A percentile compares a stretch with the other conserved stretches of the same genome.
phyloP scores from a whole-genome alignment of 2,113 vertebrate genomes.

The Athene cunicularia region DNA sequence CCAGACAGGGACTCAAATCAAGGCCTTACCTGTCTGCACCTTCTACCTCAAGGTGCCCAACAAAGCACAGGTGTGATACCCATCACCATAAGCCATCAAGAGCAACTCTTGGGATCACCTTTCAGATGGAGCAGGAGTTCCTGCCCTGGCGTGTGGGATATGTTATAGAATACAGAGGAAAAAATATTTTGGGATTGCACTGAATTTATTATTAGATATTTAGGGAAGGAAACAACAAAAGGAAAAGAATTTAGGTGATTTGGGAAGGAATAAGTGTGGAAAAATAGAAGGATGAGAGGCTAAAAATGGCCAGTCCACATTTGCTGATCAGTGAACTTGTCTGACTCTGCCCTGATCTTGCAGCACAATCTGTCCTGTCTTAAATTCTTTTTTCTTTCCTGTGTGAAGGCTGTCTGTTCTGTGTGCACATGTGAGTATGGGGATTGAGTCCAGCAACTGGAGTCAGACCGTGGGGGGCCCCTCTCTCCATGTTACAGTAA shows the following conservation, averaged over 20 bases:
- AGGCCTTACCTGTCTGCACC: not conserved
- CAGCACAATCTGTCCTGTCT: rapidly evolving
- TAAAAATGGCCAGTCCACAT: not conserved
- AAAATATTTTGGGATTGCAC: not conserved
- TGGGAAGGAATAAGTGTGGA: not conserved
- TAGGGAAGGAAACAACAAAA: not conserved
- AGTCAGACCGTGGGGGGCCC: not conserved
- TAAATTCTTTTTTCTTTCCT: not conserved
- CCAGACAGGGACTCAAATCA: not conserved
- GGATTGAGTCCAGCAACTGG: not conserved
- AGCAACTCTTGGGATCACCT: not conserved
- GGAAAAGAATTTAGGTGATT: not conserved
- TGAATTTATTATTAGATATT: not conserved
- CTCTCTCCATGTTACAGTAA: not conserved
- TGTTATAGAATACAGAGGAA: not conserved
- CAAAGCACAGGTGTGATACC: not conserved
- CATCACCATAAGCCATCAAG: not conserved
- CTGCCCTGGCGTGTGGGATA: rapidly evolving
- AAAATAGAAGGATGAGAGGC: not conserved
- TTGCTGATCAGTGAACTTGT: not conserved
- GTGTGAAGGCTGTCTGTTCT: not conserved
- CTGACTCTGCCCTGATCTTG: not conserved
- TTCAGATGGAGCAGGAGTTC: not conserved
- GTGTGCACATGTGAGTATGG: no score
- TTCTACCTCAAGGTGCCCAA: not conserved